Evolutionary conservation across 2,113 vertebrate genomes (phyloP).

Genomic region (Furnarius figulus): DNA sequence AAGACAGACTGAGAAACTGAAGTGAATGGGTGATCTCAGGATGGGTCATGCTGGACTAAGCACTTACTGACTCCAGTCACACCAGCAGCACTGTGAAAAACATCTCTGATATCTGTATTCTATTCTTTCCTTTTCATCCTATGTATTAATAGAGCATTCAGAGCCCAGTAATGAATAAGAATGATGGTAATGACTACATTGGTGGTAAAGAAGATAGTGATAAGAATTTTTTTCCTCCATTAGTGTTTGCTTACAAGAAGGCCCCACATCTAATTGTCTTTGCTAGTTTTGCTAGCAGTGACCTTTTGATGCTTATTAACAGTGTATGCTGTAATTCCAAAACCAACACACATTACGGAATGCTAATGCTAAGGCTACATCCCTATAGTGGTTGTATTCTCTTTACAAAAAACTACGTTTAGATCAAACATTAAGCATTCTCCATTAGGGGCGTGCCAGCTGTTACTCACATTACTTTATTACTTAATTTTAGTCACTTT

Average conservation of each 20-base stretch:
- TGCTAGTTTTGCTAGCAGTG: neutral
- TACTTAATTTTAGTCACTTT: neutral
- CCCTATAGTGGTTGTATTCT: neutral
- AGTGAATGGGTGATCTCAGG: neutral
- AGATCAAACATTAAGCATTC: neutral
- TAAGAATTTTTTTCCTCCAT: neutral
- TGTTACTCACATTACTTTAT: neutral
- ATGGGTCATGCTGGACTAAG: neutral
- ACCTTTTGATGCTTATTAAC: neutral
- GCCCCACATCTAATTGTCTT: neutral
- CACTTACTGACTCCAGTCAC: neutral
- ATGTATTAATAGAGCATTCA: neutral
- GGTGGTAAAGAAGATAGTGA: neutral
- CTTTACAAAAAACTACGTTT: neutral
- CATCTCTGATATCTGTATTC: neutral
- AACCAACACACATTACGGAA: neutral
- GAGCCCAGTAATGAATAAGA: neutral
- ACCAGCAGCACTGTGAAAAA: neutral
- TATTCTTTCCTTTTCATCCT: neutral
- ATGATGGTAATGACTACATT: neutral
- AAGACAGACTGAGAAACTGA: neutral
- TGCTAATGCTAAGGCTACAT: neutral
- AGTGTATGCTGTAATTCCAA: neutral
- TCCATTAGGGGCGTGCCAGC: neutral
- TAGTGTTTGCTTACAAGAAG: neutral